These are phyloP conservation scores for Monoplex corrugatus DNA, from an alignment of 2,888 invertebrate species.

Conservation along the genomic window DNA sequence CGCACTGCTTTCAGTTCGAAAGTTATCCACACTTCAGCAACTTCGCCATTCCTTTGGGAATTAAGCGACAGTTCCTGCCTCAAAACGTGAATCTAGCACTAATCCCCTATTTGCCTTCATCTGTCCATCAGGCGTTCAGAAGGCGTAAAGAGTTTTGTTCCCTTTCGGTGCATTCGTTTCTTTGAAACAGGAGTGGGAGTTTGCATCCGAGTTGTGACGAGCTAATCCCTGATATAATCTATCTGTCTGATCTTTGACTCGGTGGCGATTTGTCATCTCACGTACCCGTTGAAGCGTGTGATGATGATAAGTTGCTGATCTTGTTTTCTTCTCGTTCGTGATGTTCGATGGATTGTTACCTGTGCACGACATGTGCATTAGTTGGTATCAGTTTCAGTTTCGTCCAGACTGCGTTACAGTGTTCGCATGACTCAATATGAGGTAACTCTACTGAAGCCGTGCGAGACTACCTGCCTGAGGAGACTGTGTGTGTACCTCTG, in stretches of 20 bases:
- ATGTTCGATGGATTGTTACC: no score
- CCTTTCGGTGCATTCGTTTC: background rate
- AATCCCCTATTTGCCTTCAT: slow-evolving; percentile 33
- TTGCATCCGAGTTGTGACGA: background rate
- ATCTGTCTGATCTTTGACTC: background rate
- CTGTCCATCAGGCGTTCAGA: slow-evolving; percentile 1
- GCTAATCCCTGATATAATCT: background rate
- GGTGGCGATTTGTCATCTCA: background rate
- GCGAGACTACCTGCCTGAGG: no score
- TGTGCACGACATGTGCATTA: no score
- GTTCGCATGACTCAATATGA: no score
- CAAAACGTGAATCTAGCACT: background rate
- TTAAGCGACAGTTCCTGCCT: background rate
- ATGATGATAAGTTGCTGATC: background rate
- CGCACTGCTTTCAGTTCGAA: background rate
- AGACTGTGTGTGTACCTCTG: no score
- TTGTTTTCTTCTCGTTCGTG: background rate
- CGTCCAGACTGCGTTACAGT: no score
- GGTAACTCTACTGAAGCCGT: no score
- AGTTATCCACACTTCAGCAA: slow-evolving; percentile 24
- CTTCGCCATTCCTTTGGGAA: background rate
- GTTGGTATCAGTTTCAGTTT: no score
- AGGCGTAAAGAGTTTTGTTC: background rate
- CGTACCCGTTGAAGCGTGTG: background rate
- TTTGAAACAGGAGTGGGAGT: background rate